Conservation (phyloP, 1,140 invertebrate species). For the Calliphora vicina region DNA sequence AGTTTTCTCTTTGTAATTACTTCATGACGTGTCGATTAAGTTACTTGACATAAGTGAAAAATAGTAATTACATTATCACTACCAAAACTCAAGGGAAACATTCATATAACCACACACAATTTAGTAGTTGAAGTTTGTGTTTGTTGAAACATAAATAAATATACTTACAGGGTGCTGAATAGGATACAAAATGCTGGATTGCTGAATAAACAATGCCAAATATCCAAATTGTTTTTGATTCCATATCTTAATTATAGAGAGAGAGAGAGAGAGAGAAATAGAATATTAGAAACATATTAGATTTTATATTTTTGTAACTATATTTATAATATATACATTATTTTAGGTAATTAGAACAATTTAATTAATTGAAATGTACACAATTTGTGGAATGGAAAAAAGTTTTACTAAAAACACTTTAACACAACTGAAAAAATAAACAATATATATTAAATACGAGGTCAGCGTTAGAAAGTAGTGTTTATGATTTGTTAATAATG, state of each 20-base stretch:
- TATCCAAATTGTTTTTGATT: conserved; percentile 61
- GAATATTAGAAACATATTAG: background rate
- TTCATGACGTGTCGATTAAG: too few relatives aligned
- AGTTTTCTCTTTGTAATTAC: too few relatives aligned
- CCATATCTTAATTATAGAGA: conserved; percentile 54
- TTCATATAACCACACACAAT: too few relatives aligned
- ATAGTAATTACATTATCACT: too few relatives aligned
- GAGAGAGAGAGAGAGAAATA: background rate
- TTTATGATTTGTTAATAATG: too few relatives aligned
- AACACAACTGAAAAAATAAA: background rate
- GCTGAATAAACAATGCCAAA: conserved; percentile 60
- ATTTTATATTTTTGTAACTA: background rate
- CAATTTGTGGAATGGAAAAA: background rate
- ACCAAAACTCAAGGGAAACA: too few relatives aligned
- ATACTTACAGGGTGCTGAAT: conserved; percentile 58
- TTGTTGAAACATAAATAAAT: background rate
- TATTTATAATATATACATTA: background rate
- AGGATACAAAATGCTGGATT: conserved; percentile 57
- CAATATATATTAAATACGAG: too few relatives aligned
- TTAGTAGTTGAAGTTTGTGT: background rate
- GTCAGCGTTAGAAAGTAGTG: too few relatives aligned
- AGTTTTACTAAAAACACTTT: too few relatives aligned
- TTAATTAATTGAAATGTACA: background rate
- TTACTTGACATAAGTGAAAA: too few relatives aligned
- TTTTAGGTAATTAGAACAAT: background rate